Evolutionary conservation across 2,888 invertebrate species (phyloP), one percentile per base, ranked within the genome.

Genomic region (Anarsia innoxiella): DNA sequence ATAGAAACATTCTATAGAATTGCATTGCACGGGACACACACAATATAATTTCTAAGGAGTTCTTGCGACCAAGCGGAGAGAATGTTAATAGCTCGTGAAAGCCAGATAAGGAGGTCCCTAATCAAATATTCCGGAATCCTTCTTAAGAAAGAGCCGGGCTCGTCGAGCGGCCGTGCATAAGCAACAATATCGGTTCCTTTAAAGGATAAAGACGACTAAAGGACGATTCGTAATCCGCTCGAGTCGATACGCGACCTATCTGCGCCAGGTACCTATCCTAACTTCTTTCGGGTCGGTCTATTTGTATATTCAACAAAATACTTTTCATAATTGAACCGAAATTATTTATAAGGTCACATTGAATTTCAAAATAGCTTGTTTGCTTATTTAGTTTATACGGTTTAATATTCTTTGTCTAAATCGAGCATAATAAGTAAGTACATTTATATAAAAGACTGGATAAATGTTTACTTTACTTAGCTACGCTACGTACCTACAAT

Each of bases 91-190:
- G 71, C 59, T 59, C 55, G 63, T 66, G 62, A 66, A 67, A 74
- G 65, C 69, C 73, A 66, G 63, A 74, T 73, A 74, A 73, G 67
- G 69, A 70, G 61, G 63, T 59, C 61, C 66, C 69, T 75, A 71
- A 78, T 78, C 77, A 75, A 79, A 78, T 78, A 77, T 77, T 78
- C 75, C 57, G 67, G 66, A 64, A 73, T 71, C 70, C 68, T 65
- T 66, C 66, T 68, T 69, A 66, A 68, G 66, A 69, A 74, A 67
- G 64, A 66, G 60, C 57, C 46, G 55, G 56, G 59, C 56, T 51
- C 51, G 55, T 50, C 53, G 58, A 58, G 65, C 63, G 63, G 49
- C 63, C 66, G 67, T 68, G 74, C 72, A 75, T 71, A 77, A 71
- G 69, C 73, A 75, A 76, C 74, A 69, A 75, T 75, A 73, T 72